phyloP scores from a whole-genome alignment of 1,140 invertebrate genomes.

The Samia ricini region DNA sequence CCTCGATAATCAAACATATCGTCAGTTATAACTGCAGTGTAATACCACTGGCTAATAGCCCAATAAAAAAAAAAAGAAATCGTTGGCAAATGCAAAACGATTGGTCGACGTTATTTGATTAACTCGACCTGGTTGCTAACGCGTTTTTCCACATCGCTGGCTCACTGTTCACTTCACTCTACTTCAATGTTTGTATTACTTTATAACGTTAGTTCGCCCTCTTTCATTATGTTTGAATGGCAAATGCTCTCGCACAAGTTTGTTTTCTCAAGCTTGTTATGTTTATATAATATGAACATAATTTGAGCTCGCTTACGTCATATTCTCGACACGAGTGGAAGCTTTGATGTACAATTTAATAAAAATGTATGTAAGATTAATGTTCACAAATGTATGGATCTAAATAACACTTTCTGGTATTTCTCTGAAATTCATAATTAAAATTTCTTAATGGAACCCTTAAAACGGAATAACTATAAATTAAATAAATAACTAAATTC shows the following conservation, averaged over 20 bases:
- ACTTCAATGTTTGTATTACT: constrained; percentile 19
- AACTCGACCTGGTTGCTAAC: constrained; percentile 48
- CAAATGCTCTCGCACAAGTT: constrained; percentile 2
- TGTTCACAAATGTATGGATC: background rate
- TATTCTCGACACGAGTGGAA: constrained; percentile 8
- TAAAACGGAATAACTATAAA: no score
- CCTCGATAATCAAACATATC: no score
- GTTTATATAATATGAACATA: constrained; percentile 10
- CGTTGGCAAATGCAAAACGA: constrained; percentile 43
- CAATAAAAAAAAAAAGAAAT: background rate
- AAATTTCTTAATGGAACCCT: no score
- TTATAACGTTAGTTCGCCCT: constrained; percentile 18
- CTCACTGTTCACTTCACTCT: constrained; percentile 19
- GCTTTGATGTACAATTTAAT: background rate
- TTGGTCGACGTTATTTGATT: constrained; percentile 62
- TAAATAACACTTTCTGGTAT: no score
- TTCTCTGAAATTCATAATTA: no score
- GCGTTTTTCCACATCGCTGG: constrained; percentile 32
- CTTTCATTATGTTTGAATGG: constrained; percentile 17
- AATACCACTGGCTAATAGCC: background rate
- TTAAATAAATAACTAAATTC: no score
- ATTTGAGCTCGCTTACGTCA: constrained; percentile 12
- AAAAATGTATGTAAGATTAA: background rate
- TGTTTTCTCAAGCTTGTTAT: constrained; percentile 4
- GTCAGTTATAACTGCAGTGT: no score